Percentiles rank a stretch among this genome's conserved stretches.
These are phyloP conservation scores for Drosophila incognita DNA, from an alignment of 2,888 invertebrate genomes.

Conservation along the genomic window DNA sequence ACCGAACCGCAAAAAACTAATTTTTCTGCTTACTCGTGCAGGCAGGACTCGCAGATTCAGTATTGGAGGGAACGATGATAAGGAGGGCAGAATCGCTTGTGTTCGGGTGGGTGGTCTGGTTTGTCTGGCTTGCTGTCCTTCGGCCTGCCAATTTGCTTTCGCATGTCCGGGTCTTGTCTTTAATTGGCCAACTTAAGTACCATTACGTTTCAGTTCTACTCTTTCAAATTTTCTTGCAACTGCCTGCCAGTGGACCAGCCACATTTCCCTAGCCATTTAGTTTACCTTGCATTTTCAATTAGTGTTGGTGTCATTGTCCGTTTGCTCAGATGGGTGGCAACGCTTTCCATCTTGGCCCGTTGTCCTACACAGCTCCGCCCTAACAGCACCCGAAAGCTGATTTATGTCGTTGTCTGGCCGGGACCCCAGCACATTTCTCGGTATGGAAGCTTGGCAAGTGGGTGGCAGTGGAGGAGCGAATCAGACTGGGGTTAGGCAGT, in stretches of 20 bases:
- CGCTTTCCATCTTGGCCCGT: constrained; percentile 2
- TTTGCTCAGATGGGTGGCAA: constrained; percentile 19
- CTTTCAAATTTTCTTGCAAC: constrained; percentile 42
- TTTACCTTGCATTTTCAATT: constrained; percentile 78
- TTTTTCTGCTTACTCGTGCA: constrained; percentile 58
- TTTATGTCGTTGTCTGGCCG: constrained; percentile 60
- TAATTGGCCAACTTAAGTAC: constrained; percentile 81
- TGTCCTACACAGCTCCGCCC: constrained; percentile 18
- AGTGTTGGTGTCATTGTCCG: constrained; percentile 53
- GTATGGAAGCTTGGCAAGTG: constrained; percentile 57
- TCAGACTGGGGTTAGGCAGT: neutral
- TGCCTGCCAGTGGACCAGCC: constrained; percentile 17
- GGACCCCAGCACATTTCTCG: constrained; percentile 13
- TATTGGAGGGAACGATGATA: neutral
- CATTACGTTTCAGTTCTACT: constrained; percentile 72
- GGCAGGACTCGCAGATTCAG: constrained; percentile 9
- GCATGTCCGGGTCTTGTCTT: constrained; percentile 51
- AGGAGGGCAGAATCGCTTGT: neutral
- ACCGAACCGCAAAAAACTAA: constrained; percentile 47
- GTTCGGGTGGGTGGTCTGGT: neutral
- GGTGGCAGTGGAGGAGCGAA: constrained; percentile 37
- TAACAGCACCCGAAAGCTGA: constrained; percentile 55
- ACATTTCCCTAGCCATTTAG: constrained; percentile 74
- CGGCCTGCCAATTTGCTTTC: constrained; percentile 23
- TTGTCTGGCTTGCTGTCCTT: constrained; percentile 20